Conservation (phyloP, 2,888 invertebrate genomes). For the Andrena marginata region DNA sequence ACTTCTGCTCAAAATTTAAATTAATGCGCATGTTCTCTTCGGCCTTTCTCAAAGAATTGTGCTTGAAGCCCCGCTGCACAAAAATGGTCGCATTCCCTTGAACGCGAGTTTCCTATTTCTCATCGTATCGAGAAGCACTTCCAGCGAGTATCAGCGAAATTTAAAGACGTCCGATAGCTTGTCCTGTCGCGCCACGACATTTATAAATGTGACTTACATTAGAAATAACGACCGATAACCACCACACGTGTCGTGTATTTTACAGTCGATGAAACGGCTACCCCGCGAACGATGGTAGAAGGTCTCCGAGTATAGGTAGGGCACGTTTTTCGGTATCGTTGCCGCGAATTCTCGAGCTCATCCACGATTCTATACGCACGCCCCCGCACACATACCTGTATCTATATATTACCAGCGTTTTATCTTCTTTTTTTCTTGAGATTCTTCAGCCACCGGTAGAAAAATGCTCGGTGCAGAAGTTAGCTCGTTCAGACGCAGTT, state of each 20-base stretch:
- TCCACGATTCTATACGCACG: not conserved
- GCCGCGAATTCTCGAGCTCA: conserved; percentile 1
- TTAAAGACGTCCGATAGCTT: conserved; percentile 23
- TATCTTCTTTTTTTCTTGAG: conserved; percentile 23
- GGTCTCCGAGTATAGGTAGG: not conserved
- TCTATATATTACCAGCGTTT: not conserved
- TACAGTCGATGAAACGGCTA: conserved; percentile 2
- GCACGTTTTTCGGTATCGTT: not conserved
- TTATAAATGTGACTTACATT: conserved; percentile 33
- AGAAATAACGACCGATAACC: conserved; percentile 43
- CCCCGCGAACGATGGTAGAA: not conserved
- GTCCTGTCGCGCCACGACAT: not conserved
- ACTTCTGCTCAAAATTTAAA: too few species aligned
- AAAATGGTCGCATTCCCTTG: not conserved
- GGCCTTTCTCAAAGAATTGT: not conserved
- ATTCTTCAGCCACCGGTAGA: conserved; percentile 10
- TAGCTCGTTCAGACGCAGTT: conserved; percentile 29
- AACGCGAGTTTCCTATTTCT: conserved; percentile 7
- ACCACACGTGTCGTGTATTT: not conserved
- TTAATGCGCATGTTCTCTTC: too few species aligned
- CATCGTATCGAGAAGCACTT: conserved; percentile 20
- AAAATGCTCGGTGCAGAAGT: conserved; percentile 39
- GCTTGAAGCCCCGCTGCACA: not conserved
- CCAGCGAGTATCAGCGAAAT: conserved; percentile 22
- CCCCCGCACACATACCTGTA: too few species aligned